These are phyloP conservation scores for Glaucopsyche alexis DNA, from an alignment of 2,888 invertebrate genomes.

Conservation along the genomic window DNA sequence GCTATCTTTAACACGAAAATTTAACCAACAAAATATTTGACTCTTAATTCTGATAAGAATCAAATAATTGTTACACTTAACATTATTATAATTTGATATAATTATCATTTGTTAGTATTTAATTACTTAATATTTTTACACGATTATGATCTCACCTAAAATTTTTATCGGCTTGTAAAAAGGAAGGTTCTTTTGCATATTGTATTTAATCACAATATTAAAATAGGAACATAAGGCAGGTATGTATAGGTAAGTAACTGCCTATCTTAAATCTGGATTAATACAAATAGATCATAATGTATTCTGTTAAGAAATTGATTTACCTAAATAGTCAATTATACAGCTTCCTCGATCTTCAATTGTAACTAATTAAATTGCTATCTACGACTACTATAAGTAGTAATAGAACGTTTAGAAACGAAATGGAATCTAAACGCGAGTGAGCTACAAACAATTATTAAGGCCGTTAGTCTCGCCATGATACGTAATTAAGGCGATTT, in stretches of 20 bases:
- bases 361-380: neutral
- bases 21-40: constrained; percentile 1
- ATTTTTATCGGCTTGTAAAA: neutral
- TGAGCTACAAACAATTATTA: constrained; percentile 39
- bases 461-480: constrained; percentile 45
- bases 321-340: too few relatives aligned
- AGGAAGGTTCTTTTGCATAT: neutral
- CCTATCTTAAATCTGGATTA: too few relatives aligned
- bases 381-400: neutral
- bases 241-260: too few relatives aligned
- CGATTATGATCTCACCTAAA: neutral
- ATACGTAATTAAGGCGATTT: constrained; percentile 65
- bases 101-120: neutral
- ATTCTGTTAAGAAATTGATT: too few relatives aligned
- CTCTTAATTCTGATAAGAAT: constrained; percentile 23
- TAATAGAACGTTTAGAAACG: constrained; percentile 30
- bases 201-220: too few relatives aligned
- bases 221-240: too few relatives aligned
- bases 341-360: neutral
- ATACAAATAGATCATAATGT: too few relatives aligned
- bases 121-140: neutral
- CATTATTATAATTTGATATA: constrained; percentile 10
- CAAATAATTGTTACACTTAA: constrained; percentile 16
- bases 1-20: constrained; percentile 16
- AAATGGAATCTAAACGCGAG: constrained; percentile 33